Conservation (phyloP, 2,888 invertebrate genomes). For the Lasius platythorax region DNA sequence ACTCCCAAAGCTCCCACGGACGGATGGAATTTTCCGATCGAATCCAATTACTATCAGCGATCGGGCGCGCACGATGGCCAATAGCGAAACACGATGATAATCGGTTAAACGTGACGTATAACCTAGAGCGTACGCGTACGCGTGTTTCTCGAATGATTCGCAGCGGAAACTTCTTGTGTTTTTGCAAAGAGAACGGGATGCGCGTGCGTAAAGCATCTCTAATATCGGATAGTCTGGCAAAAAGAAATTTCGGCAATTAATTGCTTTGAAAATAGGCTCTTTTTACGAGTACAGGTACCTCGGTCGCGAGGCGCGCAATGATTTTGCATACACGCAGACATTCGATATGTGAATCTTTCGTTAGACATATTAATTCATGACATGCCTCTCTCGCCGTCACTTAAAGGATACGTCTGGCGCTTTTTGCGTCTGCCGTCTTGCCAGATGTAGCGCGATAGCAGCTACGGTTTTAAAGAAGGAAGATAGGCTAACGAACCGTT, state of each 20-base stretch:
- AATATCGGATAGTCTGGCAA: constrained; percentile 45
- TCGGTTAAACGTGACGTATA: background rate
- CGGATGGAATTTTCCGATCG: constrained; percentile 33
- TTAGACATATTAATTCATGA: constrained; percentile 66
- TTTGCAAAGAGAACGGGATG: background rate
- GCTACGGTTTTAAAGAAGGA: constrained; percentile 12
- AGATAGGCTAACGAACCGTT: constrained; percentile 42
- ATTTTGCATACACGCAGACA: constrained; percentile 51
- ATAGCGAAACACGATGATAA: background rate
- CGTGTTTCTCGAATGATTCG: background rate
- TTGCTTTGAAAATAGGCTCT: constrained; percentile 60
- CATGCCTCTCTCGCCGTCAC: constrained; percentile 50
- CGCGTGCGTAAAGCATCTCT: background rate
- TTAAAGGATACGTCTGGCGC: constrained; percentile 33
- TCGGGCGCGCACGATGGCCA: constrained; percentile 7
- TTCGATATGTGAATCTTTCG: constrained; percentile 52
- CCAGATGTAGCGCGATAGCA: constrained; percentile 35
- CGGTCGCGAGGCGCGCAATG: constrained; percentile 25
- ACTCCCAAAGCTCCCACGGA: constrained; percentile 42
- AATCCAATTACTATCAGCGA: constrained; percentile 41
- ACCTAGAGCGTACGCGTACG: background rate
- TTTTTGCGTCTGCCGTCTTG: constrained; percentile 29
- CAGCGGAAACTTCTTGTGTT: background rate
- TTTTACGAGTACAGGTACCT: constrained; percentile 44
- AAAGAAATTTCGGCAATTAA: constrained; percentile 62